Base-by-base conservation (phyloP, 2,113 vertebrate species). In the Xiphias gladius region DNA sequence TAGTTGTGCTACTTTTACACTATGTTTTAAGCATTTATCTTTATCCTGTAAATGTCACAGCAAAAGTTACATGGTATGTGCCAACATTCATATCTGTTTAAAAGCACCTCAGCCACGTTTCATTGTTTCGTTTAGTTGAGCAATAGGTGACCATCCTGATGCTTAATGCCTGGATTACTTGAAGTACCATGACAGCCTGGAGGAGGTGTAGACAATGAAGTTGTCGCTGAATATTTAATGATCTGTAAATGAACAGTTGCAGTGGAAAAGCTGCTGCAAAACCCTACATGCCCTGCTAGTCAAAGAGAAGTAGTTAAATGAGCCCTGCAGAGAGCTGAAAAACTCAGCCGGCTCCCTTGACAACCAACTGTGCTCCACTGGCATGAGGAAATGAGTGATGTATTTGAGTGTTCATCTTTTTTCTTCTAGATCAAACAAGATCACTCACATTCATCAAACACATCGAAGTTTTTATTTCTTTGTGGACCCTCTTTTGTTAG, bases 221-320 rank as follows among this genome's bases (percentile, higher is more conserved):
- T 58, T 61, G 39, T 20, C n/a, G 7, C 69, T 86, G 57, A 86
- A 87, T 85, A 82, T 86, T 64, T 84, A 73, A 86, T 90, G 32
- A 63, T 10, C 3, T 2, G 4, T 63, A 82, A 79, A 83, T 80
- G 32, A 83, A 73, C 24, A 67, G 43, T 35, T 41, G 22, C 12
- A n/a, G 20, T 28, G 28, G 5, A 64, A 70, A 66, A 59, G 39
- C 48, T 12, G 19, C 54, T 46, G 35, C 28, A 41, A 62, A 85
- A 54, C 48, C 55, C 32, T 46, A 26, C 66, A 73, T 64, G 30
- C 68, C 57, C 32, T 17, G n/a, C 37, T 58, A 63, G 24, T 63
- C 30, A 82, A 62, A 69, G 32, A 73, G 20, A 41, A 1, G 3
- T 5, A 12, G 17, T 68, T 75, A 65, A 81, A 83, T 61, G 68